Percentiles rank a stretch among this genome's conserved stretches.
Conservation (phyloP, 2,113 vertebrate species). For the Progne subis region DNA sequence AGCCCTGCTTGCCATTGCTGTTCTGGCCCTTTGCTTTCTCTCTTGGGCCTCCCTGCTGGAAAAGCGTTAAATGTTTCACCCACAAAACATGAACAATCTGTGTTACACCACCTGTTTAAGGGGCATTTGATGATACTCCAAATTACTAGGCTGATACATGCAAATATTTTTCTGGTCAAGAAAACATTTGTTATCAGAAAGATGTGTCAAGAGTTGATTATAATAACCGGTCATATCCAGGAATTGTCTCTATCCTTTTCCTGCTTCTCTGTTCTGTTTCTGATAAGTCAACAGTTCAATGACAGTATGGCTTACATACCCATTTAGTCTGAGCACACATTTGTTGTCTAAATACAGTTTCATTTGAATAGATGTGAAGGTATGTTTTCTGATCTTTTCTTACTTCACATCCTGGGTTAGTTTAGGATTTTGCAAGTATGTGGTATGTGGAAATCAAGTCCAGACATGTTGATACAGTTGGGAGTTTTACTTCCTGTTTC, state of each 20-base stretch:
- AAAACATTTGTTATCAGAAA: not conserved
- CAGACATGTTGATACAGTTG: not conserved
- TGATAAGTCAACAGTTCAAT: not conserved
- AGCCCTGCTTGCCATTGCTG: accelerated
- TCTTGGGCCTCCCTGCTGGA: not conserved
- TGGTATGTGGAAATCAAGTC: not conserved
- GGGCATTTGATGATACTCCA: not conserved
- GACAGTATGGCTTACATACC: not conserved
- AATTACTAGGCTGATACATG: not conserved
- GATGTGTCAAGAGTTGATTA: not conserved
- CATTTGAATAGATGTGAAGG: not conserved
- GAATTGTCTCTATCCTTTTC: not conserved
- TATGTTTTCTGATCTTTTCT: not conserved
- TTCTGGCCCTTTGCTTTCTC: accelerated
- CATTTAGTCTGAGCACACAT: accelerated
- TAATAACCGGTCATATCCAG: not conserved
- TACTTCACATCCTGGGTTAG: not conserved
- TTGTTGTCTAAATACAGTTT: not conserved
- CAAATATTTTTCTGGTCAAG: not conserved
- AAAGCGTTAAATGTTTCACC: not conserved
- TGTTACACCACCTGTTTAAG: not conserved
- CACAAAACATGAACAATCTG: not conserved
- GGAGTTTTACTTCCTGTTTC: not conserved
- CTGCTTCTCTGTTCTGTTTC: not conserved
- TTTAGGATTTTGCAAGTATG: not conserved